phyloP scores from a whole-genome alignment of 2,888 invertebrate genomes.

The Tupiocoris notatus region DNA sequence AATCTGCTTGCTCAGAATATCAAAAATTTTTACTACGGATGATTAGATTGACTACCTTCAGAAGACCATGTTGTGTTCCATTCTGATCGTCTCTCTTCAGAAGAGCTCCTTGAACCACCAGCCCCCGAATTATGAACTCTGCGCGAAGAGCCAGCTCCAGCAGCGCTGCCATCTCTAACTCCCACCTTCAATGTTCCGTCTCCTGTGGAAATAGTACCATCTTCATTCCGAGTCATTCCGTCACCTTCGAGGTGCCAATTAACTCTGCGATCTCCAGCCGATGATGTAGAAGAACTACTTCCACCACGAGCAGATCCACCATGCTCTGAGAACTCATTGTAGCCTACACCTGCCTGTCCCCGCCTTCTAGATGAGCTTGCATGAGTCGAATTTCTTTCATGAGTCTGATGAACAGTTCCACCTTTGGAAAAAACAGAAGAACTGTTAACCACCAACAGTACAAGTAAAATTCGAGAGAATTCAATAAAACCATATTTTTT shows the following conservation, averaged over 20 bases:
- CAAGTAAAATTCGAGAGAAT: no score
- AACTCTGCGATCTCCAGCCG: background rate
- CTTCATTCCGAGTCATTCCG: background rate
- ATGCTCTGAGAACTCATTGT: constrained; percentile 5
- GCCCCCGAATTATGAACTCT: background rate
- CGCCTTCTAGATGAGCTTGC: constrained; percentile 23
- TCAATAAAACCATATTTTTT: no score
- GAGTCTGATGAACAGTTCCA: background rate
- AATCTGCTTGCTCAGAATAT: no score
- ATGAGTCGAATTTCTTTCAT: background rate
- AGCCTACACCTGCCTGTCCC: background rate
- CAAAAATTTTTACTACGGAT: no score
- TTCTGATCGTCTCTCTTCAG: constrained; percentile 39
- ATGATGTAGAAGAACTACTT: background rate
- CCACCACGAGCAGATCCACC: background rate
- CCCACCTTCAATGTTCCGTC: constrained; percentile 10
- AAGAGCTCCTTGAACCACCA: constrained; percentile 17
- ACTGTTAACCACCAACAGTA: no score
- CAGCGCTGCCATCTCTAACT: background rate
- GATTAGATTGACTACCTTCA: no score
- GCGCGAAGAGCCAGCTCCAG: background rate
- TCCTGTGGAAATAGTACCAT: background rate
- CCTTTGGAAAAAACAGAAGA: background rate
- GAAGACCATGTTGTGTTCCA: constrained; percentile 45
- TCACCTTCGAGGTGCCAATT: constrained; percentile 13